These are phyloP conservation scores for Peromyscus melanophrys DNA, from an alignment of 2,797 vertebrate species.

Conservation along the genomic window DNA sequence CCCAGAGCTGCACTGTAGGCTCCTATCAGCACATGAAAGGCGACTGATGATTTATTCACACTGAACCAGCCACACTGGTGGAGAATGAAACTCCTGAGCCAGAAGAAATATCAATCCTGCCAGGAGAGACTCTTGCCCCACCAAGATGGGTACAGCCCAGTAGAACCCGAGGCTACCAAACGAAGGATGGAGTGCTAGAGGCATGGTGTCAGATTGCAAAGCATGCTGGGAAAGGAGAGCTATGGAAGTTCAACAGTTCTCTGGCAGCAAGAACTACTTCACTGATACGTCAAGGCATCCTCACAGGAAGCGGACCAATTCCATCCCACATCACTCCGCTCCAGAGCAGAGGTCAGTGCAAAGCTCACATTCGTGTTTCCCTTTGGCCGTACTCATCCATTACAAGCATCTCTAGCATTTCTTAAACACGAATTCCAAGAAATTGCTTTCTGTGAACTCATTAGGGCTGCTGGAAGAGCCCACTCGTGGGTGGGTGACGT, in stretches of 20 bases:
- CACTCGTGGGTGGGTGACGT: rapidly evolving
- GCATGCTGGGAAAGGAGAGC: background rate
- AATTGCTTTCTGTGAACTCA: background rate
- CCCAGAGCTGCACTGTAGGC: background rate
- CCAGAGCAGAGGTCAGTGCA: background rate
- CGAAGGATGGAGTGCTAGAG: background rate
- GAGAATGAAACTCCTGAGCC: background rate
- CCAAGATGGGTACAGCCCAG: background rate
- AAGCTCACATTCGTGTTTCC: rapidly evolving
- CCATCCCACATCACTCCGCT: rapidly evolving
- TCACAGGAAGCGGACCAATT: rapidly evolving
- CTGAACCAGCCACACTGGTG: background rate
- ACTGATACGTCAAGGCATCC: rapidly evolving
- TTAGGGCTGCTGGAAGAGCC: background rate
- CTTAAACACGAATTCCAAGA: background rate
- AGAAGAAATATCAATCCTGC: background rate
- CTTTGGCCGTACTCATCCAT: background rate
- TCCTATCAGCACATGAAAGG: background rate
- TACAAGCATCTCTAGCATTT: background rate
- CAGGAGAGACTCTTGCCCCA: background rate
- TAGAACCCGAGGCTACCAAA: background rate
- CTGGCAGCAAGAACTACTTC: rapidly evolving
- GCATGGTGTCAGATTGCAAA: too few species aligned
- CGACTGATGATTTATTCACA: background rate
- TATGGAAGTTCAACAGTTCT: background rate